Evolutionary conservation across 2,888 invertebrate genomes (phyloP), one percentile per base, ranked within the genome.

Genomic region (Heliothis peltigera): DNA sequence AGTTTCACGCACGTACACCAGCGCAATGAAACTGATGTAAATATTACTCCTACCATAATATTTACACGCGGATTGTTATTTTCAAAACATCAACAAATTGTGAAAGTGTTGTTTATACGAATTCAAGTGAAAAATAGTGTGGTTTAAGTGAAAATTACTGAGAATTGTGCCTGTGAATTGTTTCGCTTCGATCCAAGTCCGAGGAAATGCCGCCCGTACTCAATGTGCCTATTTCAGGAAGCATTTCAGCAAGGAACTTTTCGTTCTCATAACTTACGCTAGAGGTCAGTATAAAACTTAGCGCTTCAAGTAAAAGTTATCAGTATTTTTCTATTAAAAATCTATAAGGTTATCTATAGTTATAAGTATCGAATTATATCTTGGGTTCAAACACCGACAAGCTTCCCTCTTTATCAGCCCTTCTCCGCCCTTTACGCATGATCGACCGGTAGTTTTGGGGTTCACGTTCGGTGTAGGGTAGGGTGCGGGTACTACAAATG

Each of bases 391-490:
- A 88, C 91, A 92, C 91, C 92, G 92, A 89, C 91, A 84, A 82
- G 88, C 89, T 92, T 94, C 93, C 92, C 93, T 93, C 88, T 92
- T 88, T 88, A 89, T 89, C 94, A 95, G 94, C 94, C 95, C 94
- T 94, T 94, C 93, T 92, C 91, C 90, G 92, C 93, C 94, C 93
- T 94, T 92, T 94, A 95, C 95, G 95, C 94, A 93, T 94, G 94
- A 95, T 95, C 95, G 94, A 94, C 94, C 95, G 92, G 91, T 89
- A 87, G 91, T 93, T 94, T 93, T 92, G 92, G 94, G 94, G 94
- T 92, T 92, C 91, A 87, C 73, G 71, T 55, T 70, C 85, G 87
- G 83, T 85, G 84, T 85, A 84, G 87, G 87, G 87, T 90, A 92
- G 92, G 93, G 92, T 92, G 92, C 92, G 91, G 83, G 89, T 84